phyloP scores from a whole-genome alignment of 2,888 invertebrate genomes.

The Emmelina monodactyla region DNA sequence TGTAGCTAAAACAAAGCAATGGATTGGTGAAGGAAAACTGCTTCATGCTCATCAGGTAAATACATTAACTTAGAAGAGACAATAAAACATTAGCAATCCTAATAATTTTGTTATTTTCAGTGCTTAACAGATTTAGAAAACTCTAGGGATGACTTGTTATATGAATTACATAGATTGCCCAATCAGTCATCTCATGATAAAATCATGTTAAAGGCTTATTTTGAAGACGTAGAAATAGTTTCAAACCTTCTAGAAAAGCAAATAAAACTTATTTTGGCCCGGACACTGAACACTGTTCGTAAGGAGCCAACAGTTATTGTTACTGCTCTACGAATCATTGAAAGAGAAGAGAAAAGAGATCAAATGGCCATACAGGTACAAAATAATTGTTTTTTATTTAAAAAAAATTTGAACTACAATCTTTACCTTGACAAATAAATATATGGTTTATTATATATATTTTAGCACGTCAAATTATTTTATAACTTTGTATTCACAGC shows the following conservation, averaged over 20 bases:
- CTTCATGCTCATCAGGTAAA: constrained; percentile 88
- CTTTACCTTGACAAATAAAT: background rate
- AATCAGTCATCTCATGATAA: constrained; percentile 91
- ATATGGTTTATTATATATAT: background rate
- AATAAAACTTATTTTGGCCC: constrained; percentile 84
- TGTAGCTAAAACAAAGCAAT: constrained; percentile 91
- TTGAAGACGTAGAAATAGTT: constrained; percentile 92
- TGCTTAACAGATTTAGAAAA: constrained; percentile 95
- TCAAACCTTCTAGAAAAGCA: constrained; percentile 91
- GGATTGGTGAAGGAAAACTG: constrained; percentile 94
- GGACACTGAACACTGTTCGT: constrained; percentile 92
- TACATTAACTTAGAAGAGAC: background rate
- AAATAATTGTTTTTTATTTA: background rate
- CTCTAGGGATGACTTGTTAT: constrained; percentile 93
- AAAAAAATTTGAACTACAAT: background rate
- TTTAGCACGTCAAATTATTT: background rate
- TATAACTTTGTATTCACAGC: constrained; percentile 36
- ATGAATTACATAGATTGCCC: constrained; percentile 92
- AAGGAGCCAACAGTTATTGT: constrained; percentile 96
- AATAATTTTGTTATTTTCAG: constrained; percentile 30
- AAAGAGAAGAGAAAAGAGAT: constrained; percentile 96
- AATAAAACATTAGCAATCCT: constrained; percentile 10
- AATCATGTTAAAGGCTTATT: constrained; percentile 93
- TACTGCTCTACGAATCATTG: constrained; percentile 94
- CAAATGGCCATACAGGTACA: constrained; percentile 76